Evolutionary conservation across 2,797 vertebrate genomes (phyloP), one percentile per base, ranked within the genome.

Genomic region (Babyrousa celebensis): DNA sequence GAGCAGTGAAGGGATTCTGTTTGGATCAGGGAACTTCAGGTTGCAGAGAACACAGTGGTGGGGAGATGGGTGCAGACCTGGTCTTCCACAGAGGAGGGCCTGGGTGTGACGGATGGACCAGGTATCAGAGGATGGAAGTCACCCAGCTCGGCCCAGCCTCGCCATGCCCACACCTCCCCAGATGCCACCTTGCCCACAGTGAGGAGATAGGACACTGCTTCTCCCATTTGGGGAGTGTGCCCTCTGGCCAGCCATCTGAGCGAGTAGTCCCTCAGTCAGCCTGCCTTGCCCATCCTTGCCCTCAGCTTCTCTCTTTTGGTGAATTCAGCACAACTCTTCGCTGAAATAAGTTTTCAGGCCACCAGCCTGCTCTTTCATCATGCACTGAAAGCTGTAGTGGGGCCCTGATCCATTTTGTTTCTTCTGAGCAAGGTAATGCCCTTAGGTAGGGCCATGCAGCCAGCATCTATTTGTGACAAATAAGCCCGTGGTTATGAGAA

Each of bases 211-310:
- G 52, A 36, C 15, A 27, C 36, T 89, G 71, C 32, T 21, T 95
- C 63, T 90, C 27, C 40, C 2, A 4, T 80, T 86, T 71, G 83
- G 71, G 67, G 12, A 71, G 87, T 16, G 18, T 84, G 43, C 71
- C 62, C 63, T 79, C 74, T 78, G 74, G 88, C 91, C 83, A 80
- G 63, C 78, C n/a, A 72, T 74, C 58, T 8, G 21, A 77, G 15
- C 5, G 21, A 77, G 15, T 4, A 3, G 21, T 79, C 54, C 83
- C 32, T 77, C n/a, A 10, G 27, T 14, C 7, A 74, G 14, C 58
- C 17, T 52, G 6, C 58, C 2, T 68, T 71, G 43, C 43, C 43
- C 43, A 10, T 43, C 60, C 54, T 20, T 29, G 21, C 1, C 16
- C 36, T 68, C 12, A 2, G n/a, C 36, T 48, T 52, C 54, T 84